phyloP scores from a whole-genome alignment of 2,113 vertebrate genomes.

The Carassius auratus region DNA sequence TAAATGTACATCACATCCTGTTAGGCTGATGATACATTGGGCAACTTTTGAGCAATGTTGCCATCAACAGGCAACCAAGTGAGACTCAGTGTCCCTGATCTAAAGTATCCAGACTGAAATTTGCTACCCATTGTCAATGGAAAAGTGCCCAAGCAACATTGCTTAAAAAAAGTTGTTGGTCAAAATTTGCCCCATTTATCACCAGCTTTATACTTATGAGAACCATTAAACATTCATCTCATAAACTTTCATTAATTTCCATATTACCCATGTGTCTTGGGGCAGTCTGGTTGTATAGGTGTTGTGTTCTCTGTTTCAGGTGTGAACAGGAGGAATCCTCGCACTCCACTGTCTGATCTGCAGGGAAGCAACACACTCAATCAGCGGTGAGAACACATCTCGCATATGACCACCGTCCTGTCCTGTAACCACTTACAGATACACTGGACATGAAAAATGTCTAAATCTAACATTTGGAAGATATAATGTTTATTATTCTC shows the following conservation, averaged over 20 bases:
- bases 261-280: neutral
- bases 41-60: neutral
- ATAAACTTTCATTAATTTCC: neutral
- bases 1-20: constrained; percentile 12
- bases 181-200: neutral
- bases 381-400: constrained; percentile 79
- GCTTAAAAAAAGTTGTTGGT: neutral
- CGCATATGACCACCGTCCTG: neutral
- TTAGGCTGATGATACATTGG: neutral
- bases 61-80: neutral
- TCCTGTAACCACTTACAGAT: neutral
- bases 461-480: too few species aligned
- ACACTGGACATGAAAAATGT: neutral
- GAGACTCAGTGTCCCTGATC: neutral
- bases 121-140: neutral
- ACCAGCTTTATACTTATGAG: neutral
- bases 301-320: constrained; percentile 71
- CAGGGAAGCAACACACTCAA: constrained; percentile 86
- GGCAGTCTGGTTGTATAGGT: constrained; percentile 22
- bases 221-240: neutral
- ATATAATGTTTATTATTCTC: too few species aligned
- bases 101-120: neutral
- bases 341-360: constrained; percentile 89
- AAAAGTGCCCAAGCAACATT: neutral
- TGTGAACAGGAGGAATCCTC: constrained; percentile 84